These are phyloP conservation scores for Paramormyrops hopkinsi DNA, from an alignment of 2,797 vertebrate genomes.

Conservation along the genomic window DNA sequence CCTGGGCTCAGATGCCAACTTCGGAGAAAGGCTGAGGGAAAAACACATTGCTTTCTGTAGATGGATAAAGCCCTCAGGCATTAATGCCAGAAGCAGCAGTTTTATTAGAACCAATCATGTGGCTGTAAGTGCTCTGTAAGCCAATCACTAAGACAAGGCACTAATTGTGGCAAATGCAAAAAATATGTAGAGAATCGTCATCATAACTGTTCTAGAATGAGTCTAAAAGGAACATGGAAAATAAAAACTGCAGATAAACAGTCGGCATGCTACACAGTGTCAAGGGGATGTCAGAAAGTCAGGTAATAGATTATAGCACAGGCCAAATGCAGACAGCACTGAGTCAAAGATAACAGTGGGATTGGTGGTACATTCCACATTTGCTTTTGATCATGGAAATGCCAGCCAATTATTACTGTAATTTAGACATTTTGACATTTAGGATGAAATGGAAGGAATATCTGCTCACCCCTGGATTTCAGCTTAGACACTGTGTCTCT, in stretches of 20 bases:
- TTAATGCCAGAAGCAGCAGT: conserved; percentile 16
- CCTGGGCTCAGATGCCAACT: conserved; percentile 17
- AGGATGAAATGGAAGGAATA: conserved; percentile 22
- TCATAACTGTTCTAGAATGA: conserved; percentile 3
- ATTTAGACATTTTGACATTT: conserved; percentile 41
- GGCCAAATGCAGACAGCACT: background rate
- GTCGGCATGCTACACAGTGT: background rate
- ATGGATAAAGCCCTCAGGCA: conserved; percentile 35
- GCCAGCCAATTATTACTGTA: conserved; percentile 26
- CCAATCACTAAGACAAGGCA: conserved; percentile 29
- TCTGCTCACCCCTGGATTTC: background rate
- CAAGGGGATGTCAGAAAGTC: conserved; percentile 19
- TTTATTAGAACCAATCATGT: conserved; percentile 30
- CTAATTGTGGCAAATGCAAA: conserved; percentile 39
- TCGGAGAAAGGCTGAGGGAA: conserved; percentile 13
- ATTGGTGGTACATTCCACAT: conserved; percentile 23
- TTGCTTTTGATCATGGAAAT: conserved; percentile 41
- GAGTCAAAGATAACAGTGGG: conserved; percentile 22
- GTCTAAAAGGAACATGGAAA: conserved; percentile 28
- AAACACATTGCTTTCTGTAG: background rate
- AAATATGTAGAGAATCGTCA: background rate
- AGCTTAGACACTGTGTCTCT: background rate
- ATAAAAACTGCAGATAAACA: conserved; percentile 31
- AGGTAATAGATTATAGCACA: background rate
- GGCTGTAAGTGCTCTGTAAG: conserved; percentile 35